These are phyloP conservation scores for Diorhabda elongata DNA, from an alignment of 1,140 invertebrate genomes.

Conservation along the genomic window DNA sequence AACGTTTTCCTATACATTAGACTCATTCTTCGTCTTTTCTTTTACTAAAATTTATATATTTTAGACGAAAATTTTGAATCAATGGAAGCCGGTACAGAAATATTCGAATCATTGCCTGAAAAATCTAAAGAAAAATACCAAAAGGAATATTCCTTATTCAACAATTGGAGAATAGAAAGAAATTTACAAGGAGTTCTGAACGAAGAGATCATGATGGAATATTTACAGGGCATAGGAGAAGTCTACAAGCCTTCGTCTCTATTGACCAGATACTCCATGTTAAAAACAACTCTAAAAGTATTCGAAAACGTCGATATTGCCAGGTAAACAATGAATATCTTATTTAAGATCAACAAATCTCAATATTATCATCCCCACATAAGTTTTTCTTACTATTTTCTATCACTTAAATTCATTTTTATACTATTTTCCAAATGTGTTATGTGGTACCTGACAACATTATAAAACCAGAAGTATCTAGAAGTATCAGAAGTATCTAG, in stretches of 20 bases:
- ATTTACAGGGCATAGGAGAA: neutral
- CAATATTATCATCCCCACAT: too few species aligned
- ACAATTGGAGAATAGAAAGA: neutral
- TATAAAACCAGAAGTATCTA: too few species aligned
- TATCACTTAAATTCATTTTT: too few species aligned
- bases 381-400: too few species aligned
- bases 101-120: neutral
- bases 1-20: too few species aligned
- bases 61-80: too few species aligned
- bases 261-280: conserved; percentile 1
- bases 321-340: neutral
- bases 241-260: neutral
- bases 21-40: too few species aligned
- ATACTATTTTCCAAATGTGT: too few species aligned
- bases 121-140: conserved; percentile 3
- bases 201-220: neutral
- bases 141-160: neutral
- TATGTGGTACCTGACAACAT: too few species aligned
- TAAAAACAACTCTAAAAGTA: neutral
- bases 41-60: too few species aligned
- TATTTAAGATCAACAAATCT: too few species aligned
- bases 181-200: neutral
- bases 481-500: too few species aligned
- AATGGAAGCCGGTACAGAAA: neutral
- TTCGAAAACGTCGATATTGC: neutral